Evolutionary conservation across 2,113 vertebrate genomes (phyloP), one percentile per base, ranked within the genome.

Genomic region (Turnix velox): DNA sequence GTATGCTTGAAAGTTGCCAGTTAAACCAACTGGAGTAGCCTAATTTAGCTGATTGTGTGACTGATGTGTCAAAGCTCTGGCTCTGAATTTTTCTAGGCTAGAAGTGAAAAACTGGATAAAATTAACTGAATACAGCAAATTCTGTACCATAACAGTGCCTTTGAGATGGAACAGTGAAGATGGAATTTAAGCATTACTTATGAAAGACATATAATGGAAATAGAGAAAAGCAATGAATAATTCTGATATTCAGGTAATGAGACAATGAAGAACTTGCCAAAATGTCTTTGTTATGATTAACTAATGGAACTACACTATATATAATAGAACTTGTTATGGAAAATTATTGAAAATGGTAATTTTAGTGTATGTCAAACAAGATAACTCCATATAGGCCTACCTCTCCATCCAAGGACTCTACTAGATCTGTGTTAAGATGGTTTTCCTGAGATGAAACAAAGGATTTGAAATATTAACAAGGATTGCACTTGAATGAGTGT

Each of bases 11-110:
- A 92, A 83, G 85, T 93, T 96, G 92, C 92, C 92, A 95, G 87
- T 95, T 93, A 90, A 95, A 91, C 82, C 88, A 93, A 96, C 75
- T 88, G 93, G 74, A 96, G 84, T 71, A 82, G 82, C 69, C 92
- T 88, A 87, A 95, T 96, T 95, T 78, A 95, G 90, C 68, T 94
- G 87, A 88, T 93, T 88, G 90, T 91, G 88, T 91, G 94, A 87
- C 73, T 86, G 82, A 87, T 84, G 67, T 71, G 76, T 81, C 80
- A 91, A 71, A 84, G 68, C 54, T 71, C 74, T 95, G 90, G 91
- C 72, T 95, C 69, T 37, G 62, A 48, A 39, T 90, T 79, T 79
- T 87, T 65, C 45, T 75, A 27, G 69, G 31, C 33, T 86, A 55
- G 73, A 79, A 84, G 14, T 71, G 51, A 72, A 71, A 74, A 83